Evolutionary conservation across 2,113 vertebrate genomes (phyloP).

Genomic region (Emydocephalus ijimae): DNA sequence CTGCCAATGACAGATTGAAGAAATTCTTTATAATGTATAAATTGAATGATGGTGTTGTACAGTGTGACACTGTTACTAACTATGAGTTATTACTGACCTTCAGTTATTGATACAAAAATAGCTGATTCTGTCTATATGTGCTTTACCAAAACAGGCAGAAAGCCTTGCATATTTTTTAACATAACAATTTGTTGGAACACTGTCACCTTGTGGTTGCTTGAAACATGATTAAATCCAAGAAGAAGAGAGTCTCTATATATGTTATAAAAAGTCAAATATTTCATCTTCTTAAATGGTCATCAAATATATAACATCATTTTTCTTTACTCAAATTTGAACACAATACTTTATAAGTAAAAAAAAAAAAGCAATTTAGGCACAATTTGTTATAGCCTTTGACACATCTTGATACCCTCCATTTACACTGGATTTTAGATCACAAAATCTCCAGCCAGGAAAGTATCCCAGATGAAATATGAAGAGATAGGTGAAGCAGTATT

Average conservation of each 20-base stretch:
- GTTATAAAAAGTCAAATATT: background rate
- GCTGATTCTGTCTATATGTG: background rate
- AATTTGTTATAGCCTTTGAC: background rate
- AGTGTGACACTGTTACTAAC: background rate
- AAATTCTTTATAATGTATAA: slow-evolving; percentile 21
- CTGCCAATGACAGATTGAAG: background rate
- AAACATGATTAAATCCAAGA: slow-evolving; percentile 47
- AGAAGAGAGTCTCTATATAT: background rate
- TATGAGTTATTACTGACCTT: slow-evolving; percentile 26
- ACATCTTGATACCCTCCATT: background rate
- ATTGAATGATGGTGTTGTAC: slow-evolving; percentile 6
- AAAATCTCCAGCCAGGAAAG: background rate
- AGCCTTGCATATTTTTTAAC: slow-evolving; percentile 30
- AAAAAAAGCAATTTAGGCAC: background rate
- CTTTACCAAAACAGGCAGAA: background rate
- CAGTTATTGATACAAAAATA: slow-evolving; percentile 11
- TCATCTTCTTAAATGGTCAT: background rate
- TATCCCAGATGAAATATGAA: background rate
- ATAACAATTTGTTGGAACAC: slow-evolving; percentile 59
- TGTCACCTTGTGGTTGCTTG: slow-evolving; percentile 52
- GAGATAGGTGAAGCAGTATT: background rate
- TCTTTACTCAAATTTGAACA: background rate
- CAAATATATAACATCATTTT: background rate
- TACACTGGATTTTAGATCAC: background rate
- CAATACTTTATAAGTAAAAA: background rate